Evolutionary conservation across 2,797 vertebrate species (phyloP).

Genomic region (Rhabdomys pumilio): DNA sequence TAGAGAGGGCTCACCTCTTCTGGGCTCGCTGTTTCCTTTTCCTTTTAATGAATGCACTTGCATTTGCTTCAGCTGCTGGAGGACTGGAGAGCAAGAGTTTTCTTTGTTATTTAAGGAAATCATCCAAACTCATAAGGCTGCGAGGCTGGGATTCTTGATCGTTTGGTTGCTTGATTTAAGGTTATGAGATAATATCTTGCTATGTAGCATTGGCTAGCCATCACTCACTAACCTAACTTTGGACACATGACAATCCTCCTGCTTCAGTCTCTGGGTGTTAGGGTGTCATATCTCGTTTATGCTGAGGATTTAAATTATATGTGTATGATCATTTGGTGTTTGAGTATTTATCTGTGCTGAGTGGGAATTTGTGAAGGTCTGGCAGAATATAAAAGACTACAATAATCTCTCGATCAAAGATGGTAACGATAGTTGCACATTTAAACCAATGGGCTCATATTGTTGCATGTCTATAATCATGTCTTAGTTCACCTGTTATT

Average conservation of each 20-base stretch:
- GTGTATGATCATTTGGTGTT: slow-evolving; percentile 81
- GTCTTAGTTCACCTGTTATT: not conserved
- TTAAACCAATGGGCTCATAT: slow-evolving; percentile 74
- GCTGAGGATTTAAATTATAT: slow-evolving; percentile 41
- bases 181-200: not conserved
- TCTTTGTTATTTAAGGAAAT: slow-evolving; percentile 44
- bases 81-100: not conserved
- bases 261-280: not conserved
- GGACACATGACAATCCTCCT: not conserved
- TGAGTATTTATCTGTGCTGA: slow-evolving; percentile 23
- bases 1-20: slow-evolving; percentile 61
- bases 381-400: slow-evolving; percentile 82
- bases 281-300: too few relatives aligned
- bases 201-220: not conserved
- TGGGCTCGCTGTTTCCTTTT: slow-evolving; percentile 45
- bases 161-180: not conserved
- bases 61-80: not conserved
- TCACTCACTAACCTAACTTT: not conserved
- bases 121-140: slow-evolving; percentile 52
- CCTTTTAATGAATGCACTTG: slow-evolving; percentile 60
- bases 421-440: slow-evolving; percentile 80
- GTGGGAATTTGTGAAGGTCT: slow-evolving; percentile 63
- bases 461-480: not conserved
- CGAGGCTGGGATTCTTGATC: not conserved
- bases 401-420: slow-evolving; percentile 79